Evolutionary conservation across 37 sponge, comb jelly and placozoan genomes (phyloP), one percentile per base, ranked within the genome.

Genomic region (Ianthella basta): DNA sequence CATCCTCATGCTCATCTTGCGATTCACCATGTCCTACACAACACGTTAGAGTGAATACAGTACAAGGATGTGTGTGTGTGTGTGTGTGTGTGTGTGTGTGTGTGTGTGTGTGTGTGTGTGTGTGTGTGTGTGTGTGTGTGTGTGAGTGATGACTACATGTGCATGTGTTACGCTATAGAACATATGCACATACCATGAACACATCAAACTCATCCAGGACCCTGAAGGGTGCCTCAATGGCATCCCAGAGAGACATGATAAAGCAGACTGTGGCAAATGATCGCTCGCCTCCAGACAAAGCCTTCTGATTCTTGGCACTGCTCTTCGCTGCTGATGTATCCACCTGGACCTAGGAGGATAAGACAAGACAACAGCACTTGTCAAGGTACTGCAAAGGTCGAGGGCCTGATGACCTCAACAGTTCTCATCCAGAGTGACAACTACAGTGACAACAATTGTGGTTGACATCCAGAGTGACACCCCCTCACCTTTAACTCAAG

Each of bases 131-230:
- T 44, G 50, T 44, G 50, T 44, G 50, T 44, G 50, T 44, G 50
- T 44, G 50, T 44, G 50, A 3, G 63, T 61, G 34, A 24, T 16
- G 1, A 41, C n/a, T 50, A 23, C 36, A 33, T 72, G 16, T 44
- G 78, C 40, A 75, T 36, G 21, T 56, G 38, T 80, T n/a, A n/a
- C n/a, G n/a, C n/a, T n/a, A n/a, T n/a, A n/a, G n/a, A n/a, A n/a
- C n/a, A n/a, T n/a, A n/a, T 6, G 1, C 37, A 34, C 73, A 5
- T 55, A 96, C 97, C 99, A 99, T 99, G 83, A 99, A 99, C 23
- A 99, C 97, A 83, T 99, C 99, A 88, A 99, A 99, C 88, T 99
- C 99, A 82, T 99, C 99, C 60, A 99, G 88, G 37, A 90, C 86
- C 16, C 95, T 89, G 64, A 99, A 97, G 0, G 99, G 99, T 23